phyloP scores from a whole-genome alignment of 2,888 invertebrate species.

The Ctena decussata region DNA sequence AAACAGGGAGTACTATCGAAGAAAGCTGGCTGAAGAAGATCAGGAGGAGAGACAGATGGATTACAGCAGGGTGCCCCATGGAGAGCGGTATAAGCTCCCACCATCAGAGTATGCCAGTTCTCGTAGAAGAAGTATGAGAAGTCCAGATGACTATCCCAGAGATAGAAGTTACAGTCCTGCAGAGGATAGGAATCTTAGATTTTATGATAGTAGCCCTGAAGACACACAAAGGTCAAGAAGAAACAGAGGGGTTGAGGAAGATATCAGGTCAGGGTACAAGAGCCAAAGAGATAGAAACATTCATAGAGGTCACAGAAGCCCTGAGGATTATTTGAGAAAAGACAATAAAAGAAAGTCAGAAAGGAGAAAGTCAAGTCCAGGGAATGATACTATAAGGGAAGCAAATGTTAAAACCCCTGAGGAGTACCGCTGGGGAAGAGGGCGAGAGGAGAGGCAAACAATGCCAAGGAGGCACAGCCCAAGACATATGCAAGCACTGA shows the following conservation, averaged over 20 bases:
- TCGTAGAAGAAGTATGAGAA: slow-evolving; percentile 22
- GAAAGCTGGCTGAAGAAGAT: slow-evolving; percentile 26
- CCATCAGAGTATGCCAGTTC: slow-evolving; percentile 38
- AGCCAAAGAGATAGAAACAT: slow-evolving; percentile 19
- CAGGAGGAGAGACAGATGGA: slow-evolving; percentile 19
- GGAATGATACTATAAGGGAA: neutral
- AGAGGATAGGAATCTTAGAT: slow-evolving; percentile 51
- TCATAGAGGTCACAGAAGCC: slow-evolving; percentile 9
- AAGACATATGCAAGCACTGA: neutral
- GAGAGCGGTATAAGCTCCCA: slow-evolving; percentile 60
- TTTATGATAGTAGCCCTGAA: slow-evolving; percentile 59
- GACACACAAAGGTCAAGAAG: slow-evolving; percentile 22
- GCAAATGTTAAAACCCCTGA: slow-evolving; percentile 42
- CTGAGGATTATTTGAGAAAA: slow-evolving; percentile 27
- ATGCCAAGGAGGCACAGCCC: slow-evolving; percentile 5
- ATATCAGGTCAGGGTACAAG: neutral
- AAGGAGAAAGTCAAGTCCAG: slow-evolving; percentile 41
- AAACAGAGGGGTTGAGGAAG: neutral
- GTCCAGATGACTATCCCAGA: slow-evolving; percentile 41
- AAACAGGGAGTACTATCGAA: slow-evolving; percentile 7
- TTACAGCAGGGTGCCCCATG: slow-evolving; percentile 50
- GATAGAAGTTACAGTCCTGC: slow-evolving; percentile 48
- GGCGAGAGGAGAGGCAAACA: slow-evolving; percentile 32
- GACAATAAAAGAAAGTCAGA: slow-evolving; percentile 32
- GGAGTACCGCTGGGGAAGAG: slow-evolving; percentile 50